Percentiles rank a stretch among this genome's conserved stretches.
These are phyloP conservation scores for Lordiphosa fenestrarum DNA, from an alignment of 2,888 invertebrate species.

Conservation along the genomic window DNA sequence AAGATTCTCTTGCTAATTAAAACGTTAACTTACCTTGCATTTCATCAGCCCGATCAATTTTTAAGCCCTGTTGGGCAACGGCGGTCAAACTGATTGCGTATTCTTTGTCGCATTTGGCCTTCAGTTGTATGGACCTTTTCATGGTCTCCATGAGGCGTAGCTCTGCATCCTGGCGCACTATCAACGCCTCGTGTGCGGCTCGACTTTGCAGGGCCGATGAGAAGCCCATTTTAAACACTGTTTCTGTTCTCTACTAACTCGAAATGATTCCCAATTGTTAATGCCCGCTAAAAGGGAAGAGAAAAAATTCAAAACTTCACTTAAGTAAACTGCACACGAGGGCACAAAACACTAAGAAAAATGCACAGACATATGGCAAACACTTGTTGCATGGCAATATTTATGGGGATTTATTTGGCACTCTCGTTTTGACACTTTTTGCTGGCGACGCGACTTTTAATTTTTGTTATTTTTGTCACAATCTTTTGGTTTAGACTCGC, in stretches of 20 bases:
- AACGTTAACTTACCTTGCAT: slow-evolving; percentile 76
- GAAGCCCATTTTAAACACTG: slow-evolving; percentile 86
- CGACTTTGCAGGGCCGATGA: slow-evolving; percentile 92
- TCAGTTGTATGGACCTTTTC: slow-evolving; percentile 91
- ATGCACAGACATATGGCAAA: slow-evolving; percentile 54
- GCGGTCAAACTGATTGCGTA: slow-evolving; percentile 91
- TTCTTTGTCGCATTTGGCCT: slow-evolving; percentile 95
- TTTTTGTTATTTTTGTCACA: slow-evolving; percentile 64
- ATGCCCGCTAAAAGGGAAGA: slow-evolving; percentile 25
- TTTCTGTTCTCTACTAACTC: slow-evolving; percentile 19
- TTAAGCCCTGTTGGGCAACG: slow-evolving; percentile 91
- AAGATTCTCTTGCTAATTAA: no score
- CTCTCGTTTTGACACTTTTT: slow-evolving; percentile 40
- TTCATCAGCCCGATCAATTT: slow-evolving; percentile 85
- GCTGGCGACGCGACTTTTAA: slow-evolving; percentile 1
- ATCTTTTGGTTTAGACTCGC: slow-evolving; percentile 22
- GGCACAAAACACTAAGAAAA: slow-evolving; percentile 12
- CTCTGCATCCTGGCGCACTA: slow-evolving; percentile 95
- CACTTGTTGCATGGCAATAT: slow-evolving; percentile 64
- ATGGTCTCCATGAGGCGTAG: slow-evolving; percentile 94
- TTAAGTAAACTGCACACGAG: slow-evolving; percentile 39
- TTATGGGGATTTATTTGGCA: slow-evolving; percentile 32
- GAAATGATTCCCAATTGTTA: slow-evolving; percentile 47
- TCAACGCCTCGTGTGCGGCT: slow-evolving; percentile 93
- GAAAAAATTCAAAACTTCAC: slow-evolving; percentile 26